Evolutionary conservation across 1,140 invertebrate species (phyloP).

Genomic region (Lordiphosa clarofinis): DNA sequence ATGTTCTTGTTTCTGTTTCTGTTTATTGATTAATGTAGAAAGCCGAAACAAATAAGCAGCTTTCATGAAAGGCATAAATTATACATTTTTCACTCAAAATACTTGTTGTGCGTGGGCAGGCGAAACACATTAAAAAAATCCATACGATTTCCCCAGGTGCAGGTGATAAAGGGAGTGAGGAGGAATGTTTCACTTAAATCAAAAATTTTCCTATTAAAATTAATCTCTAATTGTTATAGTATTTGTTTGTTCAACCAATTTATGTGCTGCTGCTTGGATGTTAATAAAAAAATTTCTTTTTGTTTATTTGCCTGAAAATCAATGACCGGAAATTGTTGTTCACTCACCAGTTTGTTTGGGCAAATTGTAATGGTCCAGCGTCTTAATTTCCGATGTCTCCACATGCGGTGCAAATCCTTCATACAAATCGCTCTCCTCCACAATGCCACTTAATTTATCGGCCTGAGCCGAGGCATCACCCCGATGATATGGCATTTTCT

Average conservation of each 20-base stretch:
- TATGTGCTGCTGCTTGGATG: conserved; percentile 9
- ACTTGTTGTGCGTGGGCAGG: conserved; percentile 15
- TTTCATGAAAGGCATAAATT: conserved; percentile 49
- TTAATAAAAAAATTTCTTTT: conserved; percentile 1
- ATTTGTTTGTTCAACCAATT: no score
- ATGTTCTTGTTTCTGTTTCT: conserved; percentile 6
- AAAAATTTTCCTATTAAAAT: no score
- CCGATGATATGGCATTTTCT: conserved; percentile 78
- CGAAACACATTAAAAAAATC: not conserved
- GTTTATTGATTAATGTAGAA: conserved; percentile 60
- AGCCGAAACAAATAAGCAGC: conserved; percentile 28
- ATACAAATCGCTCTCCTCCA: conserved; percentile 86
- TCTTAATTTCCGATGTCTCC: conserved; percentile 85
- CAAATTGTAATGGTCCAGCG: conserved; percentile 79
- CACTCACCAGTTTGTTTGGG: conserved; percentile 73
- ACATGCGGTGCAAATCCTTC: conserved; percentile 88
- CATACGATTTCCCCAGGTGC: not conserved
- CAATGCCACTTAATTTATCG: conserved; percentile 81
- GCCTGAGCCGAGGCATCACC: conserved; percentile 69
- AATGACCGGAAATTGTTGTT: conserved; percentile 3
- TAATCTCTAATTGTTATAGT: no score
- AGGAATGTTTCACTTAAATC: not conserved
- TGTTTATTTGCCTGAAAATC: conserved; percentile 21
- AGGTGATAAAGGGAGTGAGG: not conserved
- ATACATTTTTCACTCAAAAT: conserved; percentile 38